Evolutionary conservation across 2,888 invertebrate species (phyloP), one percentile per base, ranked within the genome.

Genomic region (Rutpela maculata): DNA sequence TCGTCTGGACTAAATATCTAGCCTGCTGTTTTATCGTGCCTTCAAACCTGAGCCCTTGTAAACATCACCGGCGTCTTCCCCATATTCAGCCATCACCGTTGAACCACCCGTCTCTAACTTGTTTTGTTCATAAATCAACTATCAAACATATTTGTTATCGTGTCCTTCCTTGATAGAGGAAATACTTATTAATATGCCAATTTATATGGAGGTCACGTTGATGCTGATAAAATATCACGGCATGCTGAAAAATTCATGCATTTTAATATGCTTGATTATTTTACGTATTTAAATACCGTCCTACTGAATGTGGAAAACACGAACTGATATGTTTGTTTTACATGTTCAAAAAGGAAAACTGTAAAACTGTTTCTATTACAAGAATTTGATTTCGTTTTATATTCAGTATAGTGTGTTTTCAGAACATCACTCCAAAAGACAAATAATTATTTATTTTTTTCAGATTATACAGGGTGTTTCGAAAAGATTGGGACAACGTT

Each of bases 91-190:
- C 50, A 50, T 50, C 50, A 50, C 1, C 50, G n/a, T 50, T n/a
- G 4, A n/a, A 50, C 50, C 50, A n/a, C n/a, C n/a, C n/a, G 50
- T n/a, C 50, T 50, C n/a, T 50, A 50, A 50, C 50, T 50, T 50
- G n/a, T 50, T 50, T 50, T n/a, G 50, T 50, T 50, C 50, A 50
- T 50, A 50, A 50, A 50, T 50, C 50, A 50, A 50, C n/a, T n/a
- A 50, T 50, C 50, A n/a, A 50, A 15, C 50, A 50, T 50, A n/a
- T 15, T 12, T n/a, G 50, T 50, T 50, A 15, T n/a, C 50, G n/a
- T 50, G 50, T n/a, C n/a, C n/a, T 50, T n/a, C 3, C 50, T 50
- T n/a, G n/a, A 50, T 50, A 50, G 50, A n/a, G 3, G 15, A n/a
- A 50, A 50, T n/a, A 50, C 15, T 50, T 50, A 50, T 50, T 50